A percentile compares a stretch with the other conserved stretches of the same genome.
These are phyloP conservation scores for Podarcis cretensis DNA, from an alignment of 2,113 vertebrate genomes.

Conservation along the genomic window DNA sequence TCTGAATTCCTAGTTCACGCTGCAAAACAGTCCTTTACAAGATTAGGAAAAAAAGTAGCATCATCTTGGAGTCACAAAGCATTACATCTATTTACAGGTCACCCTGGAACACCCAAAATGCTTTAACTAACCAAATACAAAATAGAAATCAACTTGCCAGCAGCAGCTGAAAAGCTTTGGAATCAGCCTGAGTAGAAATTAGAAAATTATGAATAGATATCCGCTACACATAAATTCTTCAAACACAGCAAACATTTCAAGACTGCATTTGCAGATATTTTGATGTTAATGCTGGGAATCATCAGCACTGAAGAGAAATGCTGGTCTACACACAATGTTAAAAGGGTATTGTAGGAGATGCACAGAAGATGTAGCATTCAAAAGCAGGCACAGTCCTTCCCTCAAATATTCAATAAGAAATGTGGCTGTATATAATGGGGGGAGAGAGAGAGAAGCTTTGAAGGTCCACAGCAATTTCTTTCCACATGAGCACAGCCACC, in stretches of 20 bases:
- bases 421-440: not conserved
- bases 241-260: not conserved
- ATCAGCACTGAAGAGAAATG: not conserved
- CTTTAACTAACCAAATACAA: not conserved
- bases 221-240: not conserved
- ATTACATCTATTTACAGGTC: accelerated
- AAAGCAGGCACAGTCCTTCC: not conserved
- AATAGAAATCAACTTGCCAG: not conserved
- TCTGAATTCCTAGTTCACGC: accelerated
- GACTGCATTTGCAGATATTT: not conserved
- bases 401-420: not conserved
- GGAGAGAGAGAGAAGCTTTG: not conserved
- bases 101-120: not conserved
- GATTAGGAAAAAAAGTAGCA: not conserved
- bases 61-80: not conserved
- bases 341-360: not conserved
- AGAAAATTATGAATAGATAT: not conserved
- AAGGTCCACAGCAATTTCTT: not conserved
- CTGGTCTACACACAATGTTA: not conserved
- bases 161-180: not conserved
- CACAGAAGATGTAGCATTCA: not conserved
- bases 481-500: not conserved
- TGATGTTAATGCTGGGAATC: not conserved
- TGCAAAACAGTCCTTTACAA: not conserved
- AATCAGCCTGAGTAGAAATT: not conserved